These are phyloP conservation scores for Goniozus legneri DNA, from an alignment of 1,140 invertebrate species.

Conservation along the genomic window DNA sequence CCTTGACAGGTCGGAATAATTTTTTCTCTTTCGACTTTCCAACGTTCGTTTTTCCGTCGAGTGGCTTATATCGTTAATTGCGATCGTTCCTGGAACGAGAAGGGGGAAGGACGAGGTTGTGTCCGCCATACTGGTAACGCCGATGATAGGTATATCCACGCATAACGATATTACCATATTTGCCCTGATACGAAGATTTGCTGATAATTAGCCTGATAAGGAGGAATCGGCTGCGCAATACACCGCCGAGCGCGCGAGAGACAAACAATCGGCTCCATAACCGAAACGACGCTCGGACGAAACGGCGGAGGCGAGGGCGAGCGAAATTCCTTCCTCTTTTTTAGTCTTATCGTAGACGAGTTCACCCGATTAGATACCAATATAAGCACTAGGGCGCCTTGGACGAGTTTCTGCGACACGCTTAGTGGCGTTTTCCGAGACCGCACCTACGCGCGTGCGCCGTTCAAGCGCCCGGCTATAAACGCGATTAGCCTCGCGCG, in stretches of 20 bases:
- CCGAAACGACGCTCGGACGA: conserved; percentile 12
- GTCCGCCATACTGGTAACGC: conserved; percentile 31
- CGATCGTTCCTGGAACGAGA: conserved; percentile 13
- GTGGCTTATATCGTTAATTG: conserved; percentile 11
- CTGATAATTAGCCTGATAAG: conserved; percentile 42
- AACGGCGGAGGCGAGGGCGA: too few species aligned
- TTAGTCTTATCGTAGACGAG: too few species aligned
- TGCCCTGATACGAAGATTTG: conserved; percentile 46
- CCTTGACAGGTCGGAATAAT: neutral
- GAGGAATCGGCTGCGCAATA: conserved; percentile 33
- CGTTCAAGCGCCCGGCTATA: too few species aligned
- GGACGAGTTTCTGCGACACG: too few species aligned
- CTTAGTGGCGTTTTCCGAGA: too few species aligned
- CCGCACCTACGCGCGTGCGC: conserved; percentile 13
- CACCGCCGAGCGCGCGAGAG: too few species aligned
- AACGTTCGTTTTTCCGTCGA: neutral
- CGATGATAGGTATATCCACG: conserved; percentile 29
- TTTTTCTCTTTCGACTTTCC: neutral
- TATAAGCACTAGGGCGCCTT: too few species aligned
- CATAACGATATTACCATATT: conserved; percentile 42
- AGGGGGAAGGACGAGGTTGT: conserved; percentile 29
- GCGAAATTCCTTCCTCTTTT: too few species aligned
- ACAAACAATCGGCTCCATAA: conserved; percentile 25
- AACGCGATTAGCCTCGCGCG: too few species aligned
- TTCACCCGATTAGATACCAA: too few species aligned